Conservation (phyloP, 2,888 invertebrate genomes). For the Protophormia terraenovae region DNA sequence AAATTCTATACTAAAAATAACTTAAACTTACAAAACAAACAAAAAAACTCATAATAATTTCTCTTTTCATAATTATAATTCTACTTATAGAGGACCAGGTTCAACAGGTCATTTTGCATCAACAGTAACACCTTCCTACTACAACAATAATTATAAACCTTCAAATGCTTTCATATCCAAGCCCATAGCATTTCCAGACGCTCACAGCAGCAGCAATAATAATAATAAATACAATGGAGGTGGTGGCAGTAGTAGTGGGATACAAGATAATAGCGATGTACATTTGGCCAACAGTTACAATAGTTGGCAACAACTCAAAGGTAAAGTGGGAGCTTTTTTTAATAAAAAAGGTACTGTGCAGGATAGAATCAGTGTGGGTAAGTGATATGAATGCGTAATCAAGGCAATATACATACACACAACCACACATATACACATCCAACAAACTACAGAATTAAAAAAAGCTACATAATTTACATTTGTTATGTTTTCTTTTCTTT, state of each 20-base stretch:
- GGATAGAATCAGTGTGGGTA: conserved; percentile 77
- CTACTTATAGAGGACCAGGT: conserved; percentile 71
- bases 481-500: conserved; percentile 18
- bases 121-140: conserved; percentile 26
- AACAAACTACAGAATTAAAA: conserved; percentile 34
- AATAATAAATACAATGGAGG: conserved; percentile 42
- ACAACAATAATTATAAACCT: conserved; percentile 51
- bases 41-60: not conserved
- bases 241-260: not conserved
- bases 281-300: conserved; percentile 72
- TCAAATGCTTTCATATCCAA: conserved; percentile 66
- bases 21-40: not conserved
- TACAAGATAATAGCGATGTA: conserved; percentile 33
- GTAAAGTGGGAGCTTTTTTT: conserved; percentile 46
- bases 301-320: conserved; percentile 73
- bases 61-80: conserved; percentile 5
- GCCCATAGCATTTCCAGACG: conserved; percentile 68
- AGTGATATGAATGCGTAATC: conserved; percentile 69
- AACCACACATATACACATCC: not conserved
- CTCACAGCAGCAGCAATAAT: conserved; percentile 64
- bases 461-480: conserved; percentile 53
- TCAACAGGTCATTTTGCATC: conserved; percentile 64
- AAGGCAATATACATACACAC: conserved; percentile 26
- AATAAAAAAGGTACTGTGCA: conserved; percentile 67
- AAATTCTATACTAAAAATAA: not conserved